phyloP scores from a whole-genome alignment of 35 echinoderm and acorn worm genomes.

The Heliocidaris erythrogramma region DNA sequence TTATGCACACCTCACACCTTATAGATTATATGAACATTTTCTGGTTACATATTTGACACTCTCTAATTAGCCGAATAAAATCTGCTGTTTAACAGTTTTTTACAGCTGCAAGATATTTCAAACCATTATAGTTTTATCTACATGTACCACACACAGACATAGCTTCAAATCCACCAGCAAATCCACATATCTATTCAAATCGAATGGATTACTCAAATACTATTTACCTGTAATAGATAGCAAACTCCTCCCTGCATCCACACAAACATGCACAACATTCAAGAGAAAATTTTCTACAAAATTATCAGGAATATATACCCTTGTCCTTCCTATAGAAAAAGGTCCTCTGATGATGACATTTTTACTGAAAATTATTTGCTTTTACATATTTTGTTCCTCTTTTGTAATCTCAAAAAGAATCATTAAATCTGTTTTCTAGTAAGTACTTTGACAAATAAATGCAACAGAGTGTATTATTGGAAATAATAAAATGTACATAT shows the following conservation, averaged over 20 bases:
- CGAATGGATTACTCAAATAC: neutral
- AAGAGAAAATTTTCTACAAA: neutral
- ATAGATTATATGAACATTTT: neutral
- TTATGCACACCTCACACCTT: neutral
- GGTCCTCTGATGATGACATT: neutral
- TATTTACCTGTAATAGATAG: slow-evolving; percentile 12
- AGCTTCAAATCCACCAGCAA: neutral
- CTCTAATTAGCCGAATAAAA: neutral
- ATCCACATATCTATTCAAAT: neutral
- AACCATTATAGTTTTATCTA: neutral
- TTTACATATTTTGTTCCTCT: neutral
- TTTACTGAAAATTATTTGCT: neutral
- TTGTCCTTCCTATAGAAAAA: neutral
- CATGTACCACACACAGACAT: neutral
- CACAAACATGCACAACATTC: slow-evolving; percentile 16
- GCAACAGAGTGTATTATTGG: too few relatives aligned
- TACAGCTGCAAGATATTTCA: neutral
- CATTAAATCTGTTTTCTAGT: too few relatives aligned
- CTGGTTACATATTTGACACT: neutral
- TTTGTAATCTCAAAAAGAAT: too few relatives aligned
- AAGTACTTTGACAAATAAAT: too few relatives aligned
- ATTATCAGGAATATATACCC: neutral
- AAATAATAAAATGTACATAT: too few relatives aligned
- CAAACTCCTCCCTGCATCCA: neutral
- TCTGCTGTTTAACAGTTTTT: neutral